Conservation (phyloP, 2,888 invertebrate genomes). For the Plemyria rubiginata region DNA sequence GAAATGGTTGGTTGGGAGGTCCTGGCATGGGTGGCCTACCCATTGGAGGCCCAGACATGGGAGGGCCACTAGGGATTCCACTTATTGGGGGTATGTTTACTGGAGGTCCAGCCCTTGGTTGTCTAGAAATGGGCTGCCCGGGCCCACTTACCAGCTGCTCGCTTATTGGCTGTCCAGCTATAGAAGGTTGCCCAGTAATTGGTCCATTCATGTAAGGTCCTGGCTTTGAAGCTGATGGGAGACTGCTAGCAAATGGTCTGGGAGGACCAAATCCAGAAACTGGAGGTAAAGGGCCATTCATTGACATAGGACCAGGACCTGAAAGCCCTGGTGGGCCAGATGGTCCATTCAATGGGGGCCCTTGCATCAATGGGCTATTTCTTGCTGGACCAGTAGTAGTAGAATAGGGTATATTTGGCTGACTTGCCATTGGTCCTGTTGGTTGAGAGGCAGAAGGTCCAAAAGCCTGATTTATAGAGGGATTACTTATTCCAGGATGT, state of each 20-base stretch:
- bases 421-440: constrained; percentile 49
- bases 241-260: constrained; percentile 37
- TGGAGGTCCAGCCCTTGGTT: constrained; percentile 25
- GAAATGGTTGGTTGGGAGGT: constrained; percentile 43
- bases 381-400: constrained; percentile 54
- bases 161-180: constrained; percentile 18
- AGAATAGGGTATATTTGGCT: constrained; percentile 58
- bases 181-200: constrained; percentile 15
- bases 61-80: constrained; percentile 33
- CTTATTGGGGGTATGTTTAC: constrained; percentile 36
- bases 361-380: constrained; percentile 63
- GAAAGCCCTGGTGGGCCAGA: constrained; percentile 38
- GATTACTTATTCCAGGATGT: constrained; percentile 23
- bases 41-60: constrained; percentile 32
- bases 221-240: constrained; percentile 34
- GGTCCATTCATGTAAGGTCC: constrained; percentile 32
- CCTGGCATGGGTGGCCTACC: constrained; percentile 37
- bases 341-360: constrained; percentile 47
- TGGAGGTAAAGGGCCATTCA: constrained; percentile 52
- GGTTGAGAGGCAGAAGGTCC: constrained; percentile 35
- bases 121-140: constrained; percentile 22
- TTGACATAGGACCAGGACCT: constrained; percentile 30
- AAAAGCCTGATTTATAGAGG: constrained; percentile 32
- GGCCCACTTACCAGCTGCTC: constrained; percentile 10
- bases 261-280: constrained; percentile 41